A percentile compares a stretch with the other conserved stretches of the same genome.
Conservation (phyloP, 1,140 invertebrate species). For the Metopolophium dirhodum region DNA sequence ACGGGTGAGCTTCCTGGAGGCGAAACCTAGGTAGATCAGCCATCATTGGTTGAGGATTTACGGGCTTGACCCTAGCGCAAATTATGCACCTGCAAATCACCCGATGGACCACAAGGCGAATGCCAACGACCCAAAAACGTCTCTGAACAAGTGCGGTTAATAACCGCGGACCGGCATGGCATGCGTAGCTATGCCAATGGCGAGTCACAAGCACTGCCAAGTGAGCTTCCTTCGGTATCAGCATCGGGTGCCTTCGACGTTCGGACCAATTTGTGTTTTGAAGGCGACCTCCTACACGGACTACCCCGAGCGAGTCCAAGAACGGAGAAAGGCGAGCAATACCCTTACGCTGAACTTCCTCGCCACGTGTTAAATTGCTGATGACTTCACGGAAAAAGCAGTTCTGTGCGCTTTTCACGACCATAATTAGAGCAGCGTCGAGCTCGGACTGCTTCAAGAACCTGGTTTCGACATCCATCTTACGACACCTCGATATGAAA, state of each 20-base stretch:
- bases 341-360: too few species aligned
- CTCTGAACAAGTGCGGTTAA: slow-evolving; percentile 58
- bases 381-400: too few species aligned
- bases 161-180: slow-evolving; percentile 61
- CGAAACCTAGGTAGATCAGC: slow-evolving; percentile 39
- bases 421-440: too few species aligned
- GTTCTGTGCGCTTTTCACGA: too few species aligned
- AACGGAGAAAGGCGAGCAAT: too few species aligned
- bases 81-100: slow-evolving; percentile 60
- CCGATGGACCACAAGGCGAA: slow-evolving; percentile 38
- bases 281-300: slow-evolving; percentile 58
- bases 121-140: slow-evolving; percentile 61
- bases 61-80: slow-evolving; percentile 53
- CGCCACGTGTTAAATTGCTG: too few species aligned
- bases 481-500: too few species aligned
- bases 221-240: slow-evolving; percentile 56
- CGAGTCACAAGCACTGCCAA: slow-evolving; percentile 62
- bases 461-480: too few species aligned
- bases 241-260: slow-evolving; percentile 53
- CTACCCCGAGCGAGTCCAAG: too few species aligned
- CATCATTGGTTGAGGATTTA: slow-evolving; percentile 59
- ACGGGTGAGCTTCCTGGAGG: background rate
- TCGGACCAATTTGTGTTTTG: slow-evolving; percentile 36
- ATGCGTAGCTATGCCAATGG: slow-evolving; percentile 60
- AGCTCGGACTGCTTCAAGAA: too few species aligned